Evolutionary conservation across 1,140 invertebrate species (phyloP).

Genomic region (Cardiocondyla obscurior): DNA sequence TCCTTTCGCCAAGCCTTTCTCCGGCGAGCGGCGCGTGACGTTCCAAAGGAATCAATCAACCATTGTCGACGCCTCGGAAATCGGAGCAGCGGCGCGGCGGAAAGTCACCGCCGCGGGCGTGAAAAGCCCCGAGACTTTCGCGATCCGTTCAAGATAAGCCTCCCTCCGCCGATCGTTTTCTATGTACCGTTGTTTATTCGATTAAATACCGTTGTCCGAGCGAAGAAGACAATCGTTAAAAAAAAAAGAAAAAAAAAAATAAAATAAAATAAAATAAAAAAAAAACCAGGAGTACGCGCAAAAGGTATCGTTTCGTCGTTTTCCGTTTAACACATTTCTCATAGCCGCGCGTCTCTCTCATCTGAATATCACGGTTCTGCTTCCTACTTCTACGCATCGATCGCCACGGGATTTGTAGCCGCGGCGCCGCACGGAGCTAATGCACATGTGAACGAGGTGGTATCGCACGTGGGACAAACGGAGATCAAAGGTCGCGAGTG

Average conservation of each 20-base stretch:
- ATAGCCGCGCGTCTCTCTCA: background rate
- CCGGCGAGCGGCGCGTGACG: background rate
- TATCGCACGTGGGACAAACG: constrained; percentile 56
- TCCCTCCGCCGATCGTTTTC: background rate
- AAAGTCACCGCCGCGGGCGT: background rate
- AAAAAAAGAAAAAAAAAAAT: no score
- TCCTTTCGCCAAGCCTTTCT: constrained; percentile 27
- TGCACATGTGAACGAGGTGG: constrained; percentile 16
- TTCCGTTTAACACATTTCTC: no score
- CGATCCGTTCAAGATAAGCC: background rate
- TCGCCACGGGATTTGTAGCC: background rate
- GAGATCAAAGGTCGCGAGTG: constrained; percentile 66
- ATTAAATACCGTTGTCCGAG: background rate
- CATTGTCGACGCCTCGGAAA: constrained; percentile 56
- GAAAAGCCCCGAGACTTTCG: constrained; percentile 20
- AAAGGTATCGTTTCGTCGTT: background rate
- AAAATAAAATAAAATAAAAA: no score
- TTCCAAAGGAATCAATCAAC: constrained; percentile 63
- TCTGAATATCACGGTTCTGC: background rate
- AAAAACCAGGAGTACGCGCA: no score
- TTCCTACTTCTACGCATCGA: background rate
- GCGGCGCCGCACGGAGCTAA: constrained; percentile 17
- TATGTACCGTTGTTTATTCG: background rate
- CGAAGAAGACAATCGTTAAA: background rate
- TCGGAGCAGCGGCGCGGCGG: constrained; percentile 1